These are phyloP conservation scores for Sphaeramia orbicularis DNA, from an alignment of 2,797 vertebrate species.

Conservation along the genomic window DNA sequence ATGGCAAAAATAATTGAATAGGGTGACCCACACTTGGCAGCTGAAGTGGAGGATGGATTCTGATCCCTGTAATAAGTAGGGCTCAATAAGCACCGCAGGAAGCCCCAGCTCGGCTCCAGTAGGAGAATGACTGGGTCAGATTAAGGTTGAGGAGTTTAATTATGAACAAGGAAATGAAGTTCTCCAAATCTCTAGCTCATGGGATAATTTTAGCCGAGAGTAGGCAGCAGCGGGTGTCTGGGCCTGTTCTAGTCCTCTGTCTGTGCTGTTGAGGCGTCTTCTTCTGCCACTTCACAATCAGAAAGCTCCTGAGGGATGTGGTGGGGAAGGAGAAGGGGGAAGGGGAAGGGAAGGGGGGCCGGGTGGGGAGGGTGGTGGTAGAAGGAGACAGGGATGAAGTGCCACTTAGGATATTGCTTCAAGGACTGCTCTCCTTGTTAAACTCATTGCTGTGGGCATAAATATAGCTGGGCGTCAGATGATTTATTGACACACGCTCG, in stretches of 20 bases:
- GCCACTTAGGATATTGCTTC: conserved; percentile 86
- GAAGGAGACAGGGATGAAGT: conserved; percentile 79
- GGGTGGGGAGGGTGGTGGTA: conserved; percentile 28
- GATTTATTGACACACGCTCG: conserved; percentile 82
- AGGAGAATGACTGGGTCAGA: conserved; percentile 74
- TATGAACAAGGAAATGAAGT: conserved; percentile 82
- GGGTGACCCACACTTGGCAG: conserved; percentile 71
- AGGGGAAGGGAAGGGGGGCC: too few relatives aligned
- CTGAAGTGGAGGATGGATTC: conserved; percentile 69
- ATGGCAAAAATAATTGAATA: conserved; percentile 66
- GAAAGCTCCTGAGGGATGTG: conserved; percentile 66
- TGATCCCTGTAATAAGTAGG: conserved; percentile 76
- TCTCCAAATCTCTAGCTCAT: conserved; percentile 75
- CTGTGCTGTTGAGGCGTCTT: conserved; percentile 58
- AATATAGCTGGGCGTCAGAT: conserved; percentile 76
- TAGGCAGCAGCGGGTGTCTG: conserved; percentile 53
- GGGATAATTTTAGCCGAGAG: conserved; percentile 73
- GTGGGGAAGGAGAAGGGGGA: background rate
- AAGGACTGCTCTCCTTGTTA: conserved; percentile 82
- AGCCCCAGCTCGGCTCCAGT: conserved; percentile 63
- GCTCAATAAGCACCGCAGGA: conserved; percentile 72
- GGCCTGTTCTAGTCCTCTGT: conserved; percentile 38
- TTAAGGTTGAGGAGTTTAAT: conserved; percentile 81
- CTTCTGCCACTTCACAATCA: conserved; percentile 78
- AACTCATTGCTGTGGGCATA: conserved; percentile 80